These are phyloP conservation scores for Dolichallabes microphthalmus DNA, from an alignment of 2,113 vertebrate genomes.

Conservation along the genomic window DNA sequence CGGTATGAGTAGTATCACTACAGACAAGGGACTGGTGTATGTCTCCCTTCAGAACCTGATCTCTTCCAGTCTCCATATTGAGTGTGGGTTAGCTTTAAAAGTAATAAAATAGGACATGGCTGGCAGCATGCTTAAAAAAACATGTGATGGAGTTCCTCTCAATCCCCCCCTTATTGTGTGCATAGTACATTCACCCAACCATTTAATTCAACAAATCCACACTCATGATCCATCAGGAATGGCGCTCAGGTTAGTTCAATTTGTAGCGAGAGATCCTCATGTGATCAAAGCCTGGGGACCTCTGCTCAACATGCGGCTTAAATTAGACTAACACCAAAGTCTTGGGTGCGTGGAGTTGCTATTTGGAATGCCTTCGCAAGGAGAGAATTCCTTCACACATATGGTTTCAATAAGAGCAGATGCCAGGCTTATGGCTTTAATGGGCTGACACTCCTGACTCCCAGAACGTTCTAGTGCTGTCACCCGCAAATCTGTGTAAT, in stretches of 20 bases:
- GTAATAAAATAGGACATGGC: conserved; percentile 91
- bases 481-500: conserved; percentile 84
- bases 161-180: conserved; percentile 92
- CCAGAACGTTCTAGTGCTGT: conserved; percentile 90
- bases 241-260: conserved; percentile 98
- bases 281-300: conserved; percentile 97
- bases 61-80: conserved; percentile 83
- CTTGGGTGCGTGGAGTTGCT: conserved; percentile 97
- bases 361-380: conserved; percentile 99
- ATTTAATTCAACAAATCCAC: conserved; percentile 99
- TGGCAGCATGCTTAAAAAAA: conserved; percentile 97
- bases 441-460: conserved; percentile 98
- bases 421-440: conserved; percentile 97
- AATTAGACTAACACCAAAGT: conserved; percentile 99
- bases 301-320: conserved; percentile 99
- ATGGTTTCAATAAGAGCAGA: conserved; percentile 96
- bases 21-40: conserved; percentile 84
- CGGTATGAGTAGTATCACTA: conserved; percentile 93
- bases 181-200: conserved; percentile 97
- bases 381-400: conserved; percentile 96
- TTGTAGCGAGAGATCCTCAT: conserved; percentile 99
- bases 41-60: conserved; percentile 80
- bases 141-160: conserved; percentile 84
- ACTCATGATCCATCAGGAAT: conserved; percentile 98
- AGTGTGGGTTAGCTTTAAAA: conserved; percentile 96